These are phyloP conservation scores for Varroa destructor DNA, from an alignment of 1,140 invertebrate species.

Conservation along the genomic window DNA sequence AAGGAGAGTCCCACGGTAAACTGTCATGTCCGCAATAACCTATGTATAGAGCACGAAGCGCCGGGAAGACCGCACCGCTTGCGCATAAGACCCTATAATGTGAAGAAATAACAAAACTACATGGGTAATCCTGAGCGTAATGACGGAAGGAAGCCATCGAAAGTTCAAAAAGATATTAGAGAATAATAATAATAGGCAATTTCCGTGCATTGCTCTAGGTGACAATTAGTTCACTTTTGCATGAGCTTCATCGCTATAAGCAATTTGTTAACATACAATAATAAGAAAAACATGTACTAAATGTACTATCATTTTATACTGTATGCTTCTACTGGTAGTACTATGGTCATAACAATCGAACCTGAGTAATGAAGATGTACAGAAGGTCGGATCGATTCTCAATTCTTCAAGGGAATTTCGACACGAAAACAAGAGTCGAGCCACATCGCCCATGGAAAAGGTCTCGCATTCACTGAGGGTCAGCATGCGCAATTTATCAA, in stretches of 20 bases:
- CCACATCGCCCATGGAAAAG: conserved; percentile 19
- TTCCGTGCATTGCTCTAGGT: no score
- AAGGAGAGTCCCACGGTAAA: conserved; percentile 15
- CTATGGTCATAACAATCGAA: neutral
- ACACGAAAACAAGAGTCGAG: neutral
- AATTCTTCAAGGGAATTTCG: conserved; percentile 4
- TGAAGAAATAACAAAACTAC: no score
- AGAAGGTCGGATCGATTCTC: conserved; percentile 24
- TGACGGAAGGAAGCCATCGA: no score
- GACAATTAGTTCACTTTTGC: no score
- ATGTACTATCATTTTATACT: no score
- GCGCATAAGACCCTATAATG: neutral
- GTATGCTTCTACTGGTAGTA: no score
- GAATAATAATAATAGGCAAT: no score
- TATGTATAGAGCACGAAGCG: neutral
- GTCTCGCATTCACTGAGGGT: conserved; percentile 12
- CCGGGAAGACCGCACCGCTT: neutral
- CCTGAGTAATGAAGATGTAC: conserved; percentile 5
- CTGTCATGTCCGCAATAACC: conserved; percentile 21
- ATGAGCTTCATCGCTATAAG: no score
- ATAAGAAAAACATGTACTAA: no score
- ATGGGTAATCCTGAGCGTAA: no score
- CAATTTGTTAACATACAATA: no score
- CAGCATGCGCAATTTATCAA: neutral
- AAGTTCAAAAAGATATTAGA: no score